phyloP scores from a whole-genome alignment of 2,113 vertebrate genomes.

The Dascyllus trimaculatus region DNA sequence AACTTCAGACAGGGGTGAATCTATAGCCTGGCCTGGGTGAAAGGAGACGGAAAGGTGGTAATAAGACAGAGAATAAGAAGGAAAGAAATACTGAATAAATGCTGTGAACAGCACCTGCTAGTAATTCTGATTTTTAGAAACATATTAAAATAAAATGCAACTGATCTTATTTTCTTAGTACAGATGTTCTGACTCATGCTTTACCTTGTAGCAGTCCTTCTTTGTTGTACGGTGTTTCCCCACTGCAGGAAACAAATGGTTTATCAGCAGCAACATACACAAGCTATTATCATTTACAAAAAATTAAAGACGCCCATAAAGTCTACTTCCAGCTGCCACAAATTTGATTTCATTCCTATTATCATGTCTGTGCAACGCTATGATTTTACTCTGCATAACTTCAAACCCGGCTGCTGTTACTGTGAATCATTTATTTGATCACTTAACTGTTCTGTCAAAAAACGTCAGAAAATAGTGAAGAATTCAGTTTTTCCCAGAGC shows the following conservation, averaged over 20 bases:
- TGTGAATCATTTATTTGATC: no score
- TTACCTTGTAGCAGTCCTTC: slow-evolving; percentile 94
- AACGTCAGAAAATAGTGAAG: no score
- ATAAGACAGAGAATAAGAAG: neutral
- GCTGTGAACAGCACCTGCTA: neutral
- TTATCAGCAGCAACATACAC: neutral
- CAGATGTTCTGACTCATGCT: neutral
- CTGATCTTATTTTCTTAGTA: neutral
- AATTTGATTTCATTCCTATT: neutral
- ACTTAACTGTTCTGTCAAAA: no score
- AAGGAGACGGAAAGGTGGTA: neutral
- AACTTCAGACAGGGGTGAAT: slow-evolving; percentile 89
- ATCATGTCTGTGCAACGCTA: neutral
- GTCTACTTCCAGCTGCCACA: neutral
- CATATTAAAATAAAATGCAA: neutral
- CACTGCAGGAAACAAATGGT: slow-evolving; percentile 80
- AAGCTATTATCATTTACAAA: neutral
- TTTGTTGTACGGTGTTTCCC: slow-evolving; percentile 94
- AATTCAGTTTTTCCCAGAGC: no score
- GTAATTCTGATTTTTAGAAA: neutral
- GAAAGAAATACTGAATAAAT: no score
- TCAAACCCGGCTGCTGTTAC: neutral
- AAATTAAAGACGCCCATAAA: neutral
- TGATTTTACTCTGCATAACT: neutral
- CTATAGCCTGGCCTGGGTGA: slow-evolving; percentile 89